A percentile compares a stretch with the other conserved stretches of the same genome.
These are phyloP conservation scores for Drosophila grimshawi DNA, from an alignment of 1,140 invertebrate species.

Conservation along the genomic window DNA sequence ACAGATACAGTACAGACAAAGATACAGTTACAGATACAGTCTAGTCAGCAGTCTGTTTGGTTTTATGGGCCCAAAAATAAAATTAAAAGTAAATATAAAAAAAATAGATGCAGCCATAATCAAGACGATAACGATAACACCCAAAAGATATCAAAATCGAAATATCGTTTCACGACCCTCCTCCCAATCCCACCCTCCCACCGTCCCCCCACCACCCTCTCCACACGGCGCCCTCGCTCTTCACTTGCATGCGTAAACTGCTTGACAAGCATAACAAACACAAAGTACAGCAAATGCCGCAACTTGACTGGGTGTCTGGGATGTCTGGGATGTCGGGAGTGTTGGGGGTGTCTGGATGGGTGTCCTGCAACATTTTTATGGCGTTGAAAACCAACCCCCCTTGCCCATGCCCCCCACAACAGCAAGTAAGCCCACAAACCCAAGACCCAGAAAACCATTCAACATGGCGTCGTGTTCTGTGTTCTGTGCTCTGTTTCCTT, in stretches of 20 bases:
- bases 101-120: slow-evolving; percentile 72
- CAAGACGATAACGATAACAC: slow-evolving; percentile 76
- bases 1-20: neutral
- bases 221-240: neutral
- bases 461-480: slow-evolving; percentile 65
- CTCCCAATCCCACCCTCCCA: neutral
- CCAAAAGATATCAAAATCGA: slow-evolving; percentile 82
- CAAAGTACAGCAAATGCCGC: slow-evolving; percentile 56
- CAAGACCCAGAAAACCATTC: slow-evolving; percentile 41
- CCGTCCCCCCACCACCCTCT: neutral
- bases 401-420: neutral
- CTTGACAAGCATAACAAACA: slow-evolving; percentile 84
- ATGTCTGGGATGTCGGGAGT: neutral
- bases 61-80: slow-evolving; percentile 47
- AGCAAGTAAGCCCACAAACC: slow-evolving; percentile 17
- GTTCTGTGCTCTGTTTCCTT: slow-evolving; percentile 58
- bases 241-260: slow-evolving; percentile 62
- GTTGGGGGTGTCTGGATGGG: slow-evolving; percentile 14
- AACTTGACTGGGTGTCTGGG: slow-evolving; percentile 32
- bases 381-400: slow-evolving; percentile 52
- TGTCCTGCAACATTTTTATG: slow-evolving; percentile 56
- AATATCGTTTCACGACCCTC: slow-evolving; percentile 66
- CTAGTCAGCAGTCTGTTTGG: slow-evolving; percentile 32
- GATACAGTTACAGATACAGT: neutral
- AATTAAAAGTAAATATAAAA: slow-evolving; percentile 77